Base-by-base conservation (phyloP, 2,888 invertebrate species). In the Neoscelio sp. region DNA sequence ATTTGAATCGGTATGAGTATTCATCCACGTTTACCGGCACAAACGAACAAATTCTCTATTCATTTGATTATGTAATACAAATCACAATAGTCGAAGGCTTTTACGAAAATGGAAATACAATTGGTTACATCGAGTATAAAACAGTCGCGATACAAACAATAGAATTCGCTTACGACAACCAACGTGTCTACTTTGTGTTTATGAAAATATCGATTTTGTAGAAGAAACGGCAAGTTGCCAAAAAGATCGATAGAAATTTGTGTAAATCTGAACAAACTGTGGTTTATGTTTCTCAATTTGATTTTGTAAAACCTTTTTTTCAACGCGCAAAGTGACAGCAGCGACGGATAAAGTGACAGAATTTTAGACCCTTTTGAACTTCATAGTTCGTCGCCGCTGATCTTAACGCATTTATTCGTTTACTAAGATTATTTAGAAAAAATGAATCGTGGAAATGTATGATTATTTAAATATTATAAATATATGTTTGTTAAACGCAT, bases 61-160 rank as follows among this genome's bases (percentile, higher is more conserved):
- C 23, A 35, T 62, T 44, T 12, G 23, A 52, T 65, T 65, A 65
- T 52, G 10, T 65, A 52, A 52, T 52, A 65, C 40, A 52, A 26
- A 50, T 62, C 38, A 58, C 46, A 62, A 48, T 50, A 44, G 13
- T 42, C 52, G 40, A 46, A 62, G 33, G 23, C n/a, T 50, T 52
- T 52, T 50, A 52, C 65, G 20, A 65, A 40, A 38, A 52, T 42
- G 52, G n/a, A 20, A 35, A 52, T 52, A 52, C 52, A 52, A 50
- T 28, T 42, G 28, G 23, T 54, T 38, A 54, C 23, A 54, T 54
- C n/a, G 12, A 52, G 52, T 52, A 33, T 10, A 8, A 38, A 23
- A 54, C 6, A 54, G 8, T 38, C 20, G 17, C 12, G 18, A 54
- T 38, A 38, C 33, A 38, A 42, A 42, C 2, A 18, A 40, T 15